A percentile compares a stretch with the other conserved stretches of the same genome.
Conservation (phyloP, 2,888 invertebrate genomes). For the Lasioglossum zephyrum region DNA sequence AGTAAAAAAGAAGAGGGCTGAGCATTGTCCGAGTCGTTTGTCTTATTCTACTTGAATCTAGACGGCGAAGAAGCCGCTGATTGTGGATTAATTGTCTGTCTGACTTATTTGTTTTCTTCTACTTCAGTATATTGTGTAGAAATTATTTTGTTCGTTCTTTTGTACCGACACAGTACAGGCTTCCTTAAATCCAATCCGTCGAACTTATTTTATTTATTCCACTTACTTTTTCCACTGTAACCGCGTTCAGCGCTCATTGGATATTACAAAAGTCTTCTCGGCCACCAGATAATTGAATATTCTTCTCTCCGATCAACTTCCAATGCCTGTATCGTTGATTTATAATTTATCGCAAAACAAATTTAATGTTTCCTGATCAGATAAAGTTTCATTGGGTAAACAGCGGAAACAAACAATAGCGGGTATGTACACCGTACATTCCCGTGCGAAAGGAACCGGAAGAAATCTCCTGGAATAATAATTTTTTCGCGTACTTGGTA, state of each 20-base stretch:
- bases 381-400: background rate
- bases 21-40: background rate
- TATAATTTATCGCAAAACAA: background rate
- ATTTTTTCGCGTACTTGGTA: slow-evolving; percentile 17
- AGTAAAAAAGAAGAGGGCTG: background rate
- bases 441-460: background rate
- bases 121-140: background rate
- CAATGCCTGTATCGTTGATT: background rate
- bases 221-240: background rate
- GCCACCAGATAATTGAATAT: background rate
- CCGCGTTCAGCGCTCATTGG: background rate
- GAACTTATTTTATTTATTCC: background rate
- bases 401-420: background rate
- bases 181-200: background rate
- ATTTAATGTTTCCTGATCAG: background rate
- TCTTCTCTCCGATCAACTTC: background rate
- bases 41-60: background rate
- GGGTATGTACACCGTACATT: background rate
- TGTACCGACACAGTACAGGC: too few species aligned
- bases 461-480: slow-evolving; percentile 5
- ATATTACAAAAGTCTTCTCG: background rate
- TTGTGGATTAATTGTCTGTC: background rate
- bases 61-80: background rate
- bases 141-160: background rate
- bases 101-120: background rate